These are phyloP conservation scores for Drosophila navojoa DNA, from an alignment of 1,140 invertebrate species.

Conservation along the genomic window DNA sequence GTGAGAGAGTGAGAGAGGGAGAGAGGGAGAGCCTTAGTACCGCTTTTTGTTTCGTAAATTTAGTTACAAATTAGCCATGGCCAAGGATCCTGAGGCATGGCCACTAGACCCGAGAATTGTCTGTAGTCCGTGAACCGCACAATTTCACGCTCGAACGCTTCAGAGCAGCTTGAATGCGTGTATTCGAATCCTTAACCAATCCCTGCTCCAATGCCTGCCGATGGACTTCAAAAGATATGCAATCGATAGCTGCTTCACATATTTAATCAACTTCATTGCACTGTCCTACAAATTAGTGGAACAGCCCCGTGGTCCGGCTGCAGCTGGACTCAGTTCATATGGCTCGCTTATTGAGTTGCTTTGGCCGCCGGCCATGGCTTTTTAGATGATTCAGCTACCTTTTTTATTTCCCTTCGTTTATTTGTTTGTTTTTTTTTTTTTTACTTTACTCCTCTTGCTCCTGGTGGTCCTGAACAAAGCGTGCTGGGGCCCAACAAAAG, in stretches of 20 bases:
- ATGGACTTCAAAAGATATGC: conserved; percentile 21
- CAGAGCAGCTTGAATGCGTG: conserved; percentile 29
- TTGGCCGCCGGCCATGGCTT: conserved; percentile 64
- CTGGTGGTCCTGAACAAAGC: conserved; percentile 46
- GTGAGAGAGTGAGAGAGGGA: neutral
- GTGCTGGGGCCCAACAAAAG: conserved; percentile 61
- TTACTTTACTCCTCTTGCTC: conserved; percentile 3
- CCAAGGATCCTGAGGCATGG: conserved; percentile 7
- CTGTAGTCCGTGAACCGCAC: conserved; percentile 15
- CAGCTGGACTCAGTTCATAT: conserved; percentile 23
- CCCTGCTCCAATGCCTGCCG: conserved; percentile 6
- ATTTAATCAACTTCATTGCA: conserved; percentile 68
- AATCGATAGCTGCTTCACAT: conserved; percentile 53
- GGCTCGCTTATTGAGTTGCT: conserved; percentile 73
- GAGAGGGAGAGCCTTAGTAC: conserved; percentile 20
- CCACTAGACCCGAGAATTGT: neutral
- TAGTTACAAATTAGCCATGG: conserved; percentile 74
- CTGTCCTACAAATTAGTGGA: conserved; percentile 65
- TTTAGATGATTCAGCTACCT: conserved; percentile 62
- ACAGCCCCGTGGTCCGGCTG: conserved; percentile 50
- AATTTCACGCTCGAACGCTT: conserved; percentile 51
- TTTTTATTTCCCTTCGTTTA: conserved; percentile 4
- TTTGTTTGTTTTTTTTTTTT: conserved; percentile 22
- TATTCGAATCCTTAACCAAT: conserved; percentile 18
- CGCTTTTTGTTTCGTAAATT: conserved; percentile 57